These are phyloP conservation scores for Galerucella calmariensis DNA, from an alignment of 2,888 invertebrate species.

Conservation along the genomic window DNA sequence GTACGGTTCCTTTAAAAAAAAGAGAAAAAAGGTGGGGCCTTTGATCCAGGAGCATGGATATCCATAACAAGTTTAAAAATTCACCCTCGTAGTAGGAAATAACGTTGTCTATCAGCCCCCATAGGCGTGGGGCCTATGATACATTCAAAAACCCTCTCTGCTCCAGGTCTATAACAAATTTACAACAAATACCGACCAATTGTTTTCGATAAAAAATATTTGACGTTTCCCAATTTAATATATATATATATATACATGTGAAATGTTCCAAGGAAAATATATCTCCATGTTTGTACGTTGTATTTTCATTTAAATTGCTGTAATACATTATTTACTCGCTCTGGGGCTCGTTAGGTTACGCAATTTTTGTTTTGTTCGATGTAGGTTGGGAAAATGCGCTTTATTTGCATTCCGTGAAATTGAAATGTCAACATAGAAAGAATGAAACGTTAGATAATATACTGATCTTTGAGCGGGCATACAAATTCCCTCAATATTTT, in stretches of 20 bases:
- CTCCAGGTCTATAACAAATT: no score
- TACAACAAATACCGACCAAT: neutral
- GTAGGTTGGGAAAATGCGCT: constrained; percentile 7
- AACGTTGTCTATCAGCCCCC: no score
- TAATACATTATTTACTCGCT: neutral
- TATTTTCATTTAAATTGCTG: neutral
- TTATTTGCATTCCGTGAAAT: constrained; percentile 14
- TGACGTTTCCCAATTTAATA: neutral
- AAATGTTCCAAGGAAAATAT: neutral
- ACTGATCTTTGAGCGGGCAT: no score
- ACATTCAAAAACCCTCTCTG: no score
- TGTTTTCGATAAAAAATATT: constrained; percentile 1
- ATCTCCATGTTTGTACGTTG: neutral
- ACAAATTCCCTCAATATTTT: no score
- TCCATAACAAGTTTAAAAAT: no score
- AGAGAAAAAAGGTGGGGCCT: no score
- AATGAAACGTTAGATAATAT: neutral
- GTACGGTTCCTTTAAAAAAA: no score
- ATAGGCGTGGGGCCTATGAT: no score
- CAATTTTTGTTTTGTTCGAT: neutral
- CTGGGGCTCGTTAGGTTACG: neutral
- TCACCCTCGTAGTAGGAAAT: no score
- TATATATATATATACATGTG: no score
- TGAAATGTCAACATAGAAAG: constrained; percentile 13
- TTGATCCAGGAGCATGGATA: no score